phyloP scores from a whole-genome alignment of 2,113 vertebrate genomes.

The Butorides virescens region DNA sequence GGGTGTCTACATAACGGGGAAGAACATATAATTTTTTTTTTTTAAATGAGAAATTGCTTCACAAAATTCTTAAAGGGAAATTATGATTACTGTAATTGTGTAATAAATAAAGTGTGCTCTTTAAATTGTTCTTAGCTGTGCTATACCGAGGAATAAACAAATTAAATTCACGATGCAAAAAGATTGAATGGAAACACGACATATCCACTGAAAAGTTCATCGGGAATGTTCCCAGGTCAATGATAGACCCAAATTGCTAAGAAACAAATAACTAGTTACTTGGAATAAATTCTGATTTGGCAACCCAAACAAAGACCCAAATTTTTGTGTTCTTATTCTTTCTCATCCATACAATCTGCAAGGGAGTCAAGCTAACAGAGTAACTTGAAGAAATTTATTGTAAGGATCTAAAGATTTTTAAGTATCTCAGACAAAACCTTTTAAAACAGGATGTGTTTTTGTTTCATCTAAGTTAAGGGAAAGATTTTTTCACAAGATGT shows the following conservation, averaged over 20 bases:
- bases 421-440: background rate
- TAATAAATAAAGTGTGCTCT: background rate
- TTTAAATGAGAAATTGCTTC: background rate
- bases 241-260: background rate
- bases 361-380: background rate
- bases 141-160: background rate
- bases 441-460: background rate
- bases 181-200: background rate
- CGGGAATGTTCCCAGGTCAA: background rate
- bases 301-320: background rate
- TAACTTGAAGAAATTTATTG: background rate
- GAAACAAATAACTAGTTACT: background rate
- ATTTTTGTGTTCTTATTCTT: background rate
- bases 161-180: background rate
- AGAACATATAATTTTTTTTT: background rate
- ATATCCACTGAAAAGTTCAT: background rate
- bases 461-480: background rate
- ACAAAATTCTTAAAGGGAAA: background rate
- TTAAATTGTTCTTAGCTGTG: background rate
- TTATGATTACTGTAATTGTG: background rate
- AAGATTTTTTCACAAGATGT: background rate
- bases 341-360: background rate
- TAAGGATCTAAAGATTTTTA: background rate
- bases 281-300: background rate
- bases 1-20: background rate